Evolutionary conservation across 2,888 invertebrate species (phyloP).

Genomic region (Ophioninae sp.): DNA sequence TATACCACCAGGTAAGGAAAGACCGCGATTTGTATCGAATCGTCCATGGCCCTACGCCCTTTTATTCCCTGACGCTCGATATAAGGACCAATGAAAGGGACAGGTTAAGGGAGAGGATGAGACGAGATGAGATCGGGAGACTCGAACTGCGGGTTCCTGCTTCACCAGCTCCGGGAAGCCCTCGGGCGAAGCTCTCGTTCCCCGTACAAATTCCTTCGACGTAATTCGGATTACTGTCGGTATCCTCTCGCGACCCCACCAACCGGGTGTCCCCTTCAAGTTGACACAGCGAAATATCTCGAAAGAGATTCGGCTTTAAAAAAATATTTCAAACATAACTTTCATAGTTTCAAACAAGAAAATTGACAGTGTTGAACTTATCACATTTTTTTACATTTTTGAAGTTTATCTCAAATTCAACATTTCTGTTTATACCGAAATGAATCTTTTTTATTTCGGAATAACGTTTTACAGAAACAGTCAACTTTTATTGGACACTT

Average conservation of each 20-base stretch:
- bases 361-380: neutral
- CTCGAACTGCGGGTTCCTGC: slow-evolving; percentile 28
- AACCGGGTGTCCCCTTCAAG: neutral
- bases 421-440: neutral
- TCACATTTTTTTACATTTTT: neutral
- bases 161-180: slow-evolving; percentile 57
- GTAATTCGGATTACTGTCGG: slow-evolving; percentile 62
- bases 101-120: slow-evolving; percentile 26
- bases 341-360: neutral
- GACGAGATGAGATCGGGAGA: slow-evolving; percentile 51
- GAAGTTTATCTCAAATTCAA: neutral
- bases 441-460: neutral
- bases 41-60: neutral
- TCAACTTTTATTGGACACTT: no score
- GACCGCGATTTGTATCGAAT: neutral
- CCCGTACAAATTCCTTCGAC: slow-evolving; percentile 61
- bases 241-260: slow-evolving; percentile 39
- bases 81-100: slow-evolving; percentile 42
- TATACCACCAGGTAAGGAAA: neutral
- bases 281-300: slow-evolving; percentile 8
- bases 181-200: slow-evolving; percentile 60
- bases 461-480: no score
- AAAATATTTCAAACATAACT: neutral
- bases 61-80: slow-evolving; percentile 5
- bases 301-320: neutral